These are phyloP conservation scores for Manis crassicaudata DNA, from an alignment of 2,797 vertebrate species.

Conservation along the genomic window DNA sequence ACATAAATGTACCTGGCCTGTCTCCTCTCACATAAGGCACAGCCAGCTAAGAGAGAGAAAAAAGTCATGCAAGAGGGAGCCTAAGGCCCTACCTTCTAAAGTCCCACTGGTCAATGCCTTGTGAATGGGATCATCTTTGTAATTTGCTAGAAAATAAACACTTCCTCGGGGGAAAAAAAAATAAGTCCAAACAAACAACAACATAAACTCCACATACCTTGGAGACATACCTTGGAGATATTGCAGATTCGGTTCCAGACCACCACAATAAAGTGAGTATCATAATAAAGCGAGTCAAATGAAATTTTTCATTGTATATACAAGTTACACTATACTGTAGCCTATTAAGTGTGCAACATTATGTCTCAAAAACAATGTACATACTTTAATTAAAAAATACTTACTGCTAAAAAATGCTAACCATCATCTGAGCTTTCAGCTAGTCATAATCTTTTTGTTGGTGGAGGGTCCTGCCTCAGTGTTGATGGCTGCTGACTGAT, in stretches of 20 bases:
- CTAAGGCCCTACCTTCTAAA: not conserved
- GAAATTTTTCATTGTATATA: not conserved
- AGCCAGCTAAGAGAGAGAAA: not conserved
- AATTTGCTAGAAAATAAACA: not conserved
- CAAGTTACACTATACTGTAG: not conserved
- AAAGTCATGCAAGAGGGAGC: not conserved
- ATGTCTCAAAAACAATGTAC: not conserved
- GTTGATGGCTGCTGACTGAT: not conserved
- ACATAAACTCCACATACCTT: not conserved
- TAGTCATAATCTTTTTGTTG: not conserved
- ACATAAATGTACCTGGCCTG: not conserved
- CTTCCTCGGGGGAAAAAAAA: not conserved
- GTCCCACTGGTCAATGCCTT: not conserved
- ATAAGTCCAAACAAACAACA: not conserved
- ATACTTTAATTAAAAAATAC: not conserved
- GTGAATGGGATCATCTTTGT: not conserved
- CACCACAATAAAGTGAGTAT: too few species aligned
- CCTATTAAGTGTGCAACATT: not conserved
- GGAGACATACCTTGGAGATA: not conserved
- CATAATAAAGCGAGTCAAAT: not conserved
- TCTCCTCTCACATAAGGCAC: not conserved
- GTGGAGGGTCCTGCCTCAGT: not conserved
- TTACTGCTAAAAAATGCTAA: not conserved
- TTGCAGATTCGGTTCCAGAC: not conserved
- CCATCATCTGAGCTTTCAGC: not conserved